Evolutionary conservation across 2,888 invertebrate species (phyloP).

Genomic region (Gandaritis pyraliata): DNA sequence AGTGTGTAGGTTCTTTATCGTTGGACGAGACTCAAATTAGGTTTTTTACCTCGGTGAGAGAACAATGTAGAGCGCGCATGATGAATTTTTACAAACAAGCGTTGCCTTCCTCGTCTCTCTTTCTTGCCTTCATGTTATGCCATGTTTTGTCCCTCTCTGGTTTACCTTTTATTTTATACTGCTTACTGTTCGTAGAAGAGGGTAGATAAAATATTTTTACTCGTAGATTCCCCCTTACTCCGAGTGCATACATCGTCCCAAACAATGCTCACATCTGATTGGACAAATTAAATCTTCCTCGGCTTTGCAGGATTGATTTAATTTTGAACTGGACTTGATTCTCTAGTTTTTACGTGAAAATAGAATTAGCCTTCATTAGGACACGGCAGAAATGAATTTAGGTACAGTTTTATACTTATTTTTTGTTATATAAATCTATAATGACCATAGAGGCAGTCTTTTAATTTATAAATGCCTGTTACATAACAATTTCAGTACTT

Average conservation of each 20-base stretch:
- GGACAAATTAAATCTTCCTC: constrained; percentile 62
- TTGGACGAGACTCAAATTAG: constrained; percentile 56
- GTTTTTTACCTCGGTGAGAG: constrained; percentile 50
- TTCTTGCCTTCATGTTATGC: not conserved
- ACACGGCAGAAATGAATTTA: not conserved
- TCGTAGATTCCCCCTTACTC: constrained; percentile 28
- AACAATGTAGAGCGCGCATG: constrained; percentile 21
- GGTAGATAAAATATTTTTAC: constrained; percentile 1
- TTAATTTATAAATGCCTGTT: no score
- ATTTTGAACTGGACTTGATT: constrained; percentile 25
- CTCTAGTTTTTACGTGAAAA: constrained; percentile 15
- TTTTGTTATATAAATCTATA: no score
- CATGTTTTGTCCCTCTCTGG: constrained; percentile 9
- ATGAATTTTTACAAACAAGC: constrained; percentile 10
- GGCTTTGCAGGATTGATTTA: constrained; percentile 33
- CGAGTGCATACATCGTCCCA: constrained; percentile 55
- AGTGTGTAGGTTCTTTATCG: constrained; percentile 44
- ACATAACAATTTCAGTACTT: no score
- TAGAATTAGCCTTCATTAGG: constrained; percentile 23
- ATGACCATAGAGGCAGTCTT: no score
- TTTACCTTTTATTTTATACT: not conserved
- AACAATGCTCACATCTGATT: constrained; percentile 64
- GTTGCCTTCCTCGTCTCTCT: not conserved
- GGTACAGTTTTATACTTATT: no score
- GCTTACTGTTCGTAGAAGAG: constrained; percentile 1